Evolutionary conservation across 2,113 vertebrate genomes (phyloP).

Genomic region (Eonycteris spelaea): DNA sequence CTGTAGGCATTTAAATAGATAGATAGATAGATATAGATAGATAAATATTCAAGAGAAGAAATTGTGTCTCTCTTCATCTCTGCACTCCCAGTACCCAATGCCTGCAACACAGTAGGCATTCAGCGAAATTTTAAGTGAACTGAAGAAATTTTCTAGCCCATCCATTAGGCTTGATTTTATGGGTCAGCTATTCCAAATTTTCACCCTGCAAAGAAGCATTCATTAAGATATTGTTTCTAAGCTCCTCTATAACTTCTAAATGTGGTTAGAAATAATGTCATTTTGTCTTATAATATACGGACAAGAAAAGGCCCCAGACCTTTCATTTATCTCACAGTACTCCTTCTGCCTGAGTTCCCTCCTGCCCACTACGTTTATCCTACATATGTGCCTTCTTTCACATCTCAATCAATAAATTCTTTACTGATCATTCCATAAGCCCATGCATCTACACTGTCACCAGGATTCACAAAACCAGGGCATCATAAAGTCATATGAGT

Average conservation of each 20-base stretch:
- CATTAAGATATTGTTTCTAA: background rate
- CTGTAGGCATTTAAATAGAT: no score
- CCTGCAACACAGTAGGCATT: background rate
- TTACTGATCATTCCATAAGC: background rate
- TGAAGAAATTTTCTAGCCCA: background rate
- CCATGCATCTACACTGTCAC: background rate
- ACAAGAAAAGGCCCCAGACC: background rate
- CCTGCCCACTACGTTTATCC: background rate
- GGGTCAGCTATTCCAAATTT: background rate
- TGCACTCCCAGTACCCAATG: background rate
- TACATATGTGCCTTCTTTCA: background rate
- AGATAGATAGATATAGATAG: no score
- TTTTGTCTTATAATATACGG: background rate
- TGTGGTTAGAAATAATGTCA: background rate
- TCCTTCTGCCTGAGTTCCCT: background rate
- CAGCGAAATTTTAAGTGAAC: background rate
- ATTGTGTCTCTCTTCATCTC: background rate
- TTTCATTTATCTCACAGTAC: background rate
- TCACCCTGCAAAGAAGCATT: background rate
- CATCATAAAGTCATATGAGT: background rate
- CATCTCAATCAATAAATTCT: background rate
- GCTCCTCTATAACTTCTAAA: background rate
- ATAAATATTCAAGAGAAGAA: constrained; percentile 20
- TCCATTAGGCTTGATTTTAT: background rate
- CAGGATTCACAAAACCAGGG: background rate